phyloP scores from a whole-genome alignment of 1,140 invertebrate genomes.

The Drosophila pseudoananassae region DNA sequence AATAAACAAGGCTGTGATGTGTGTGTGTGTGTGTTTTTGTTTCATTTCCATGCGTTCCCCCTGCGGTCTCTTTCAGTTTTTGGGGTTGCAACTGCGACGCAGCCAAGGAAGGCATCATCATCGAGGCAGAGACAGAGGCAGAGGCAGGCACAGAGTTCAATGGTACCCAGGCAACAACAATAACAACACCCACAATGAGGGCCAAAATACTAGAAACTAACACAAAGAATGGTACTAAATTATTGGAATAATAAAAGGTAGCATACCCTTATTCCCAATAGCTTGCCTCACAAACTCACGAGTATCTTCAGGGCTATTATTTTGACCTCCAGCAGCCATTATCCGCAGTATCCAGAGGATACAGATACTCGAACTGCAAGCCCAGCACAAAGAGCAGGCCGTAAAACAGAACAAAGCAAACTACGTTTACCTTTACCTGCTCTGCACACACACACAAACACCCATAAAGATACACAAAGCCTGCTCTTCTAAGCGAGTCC shows the following conservation, averaged over 20 bases:
- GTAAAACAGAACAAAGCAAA: constrained; percentile 65
- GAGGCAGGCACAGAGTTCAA: constrained; percentile 66
- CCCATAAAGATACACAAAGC: background rate
- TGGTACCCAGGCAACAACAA: constrained; percentile 63
- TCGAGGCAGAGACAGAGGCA: constrained; percentile 43
- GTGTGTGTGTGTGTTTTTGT: constrained; percentile 31
- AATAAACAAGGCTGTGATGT: constrained; percentile 36
- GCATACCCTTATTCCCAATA: too few species aligned
- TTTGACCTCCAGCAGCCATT: background rate
- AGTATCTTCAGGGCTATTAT: background rate
- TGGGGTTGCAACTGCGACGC: constrained; percentile 57
- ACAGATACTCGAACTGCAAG: constrained; percentile 9
- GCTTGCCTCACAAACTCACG: too few species aligned
- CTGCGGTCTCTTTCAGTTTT: constrained; percentile 32
- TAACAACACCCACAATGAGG: constrained; percentile 26
- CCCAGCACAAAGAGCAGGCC: constrained; percentile 60
- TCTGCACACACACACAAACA: constrained; percentile 7
- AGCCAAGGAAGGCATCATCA: background rate
- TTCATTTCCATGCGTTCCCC: constrained; percentile 65
- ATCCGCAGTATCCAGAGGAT: constrained; percentile 6
- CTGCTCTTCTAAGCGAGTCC: constrained; percentile 33
- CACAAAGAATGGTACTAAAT: too few species aligned
- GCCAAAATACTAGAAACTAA: constrained; percentile 5
- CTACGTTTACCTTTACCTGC: constrained; percentile 45
- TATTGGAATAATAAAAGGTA: too few species aligned